Evolutionary conservation across 2,113 vertebrate species (phyloP).

Genomic region (Polypterus bichir): DNA sequence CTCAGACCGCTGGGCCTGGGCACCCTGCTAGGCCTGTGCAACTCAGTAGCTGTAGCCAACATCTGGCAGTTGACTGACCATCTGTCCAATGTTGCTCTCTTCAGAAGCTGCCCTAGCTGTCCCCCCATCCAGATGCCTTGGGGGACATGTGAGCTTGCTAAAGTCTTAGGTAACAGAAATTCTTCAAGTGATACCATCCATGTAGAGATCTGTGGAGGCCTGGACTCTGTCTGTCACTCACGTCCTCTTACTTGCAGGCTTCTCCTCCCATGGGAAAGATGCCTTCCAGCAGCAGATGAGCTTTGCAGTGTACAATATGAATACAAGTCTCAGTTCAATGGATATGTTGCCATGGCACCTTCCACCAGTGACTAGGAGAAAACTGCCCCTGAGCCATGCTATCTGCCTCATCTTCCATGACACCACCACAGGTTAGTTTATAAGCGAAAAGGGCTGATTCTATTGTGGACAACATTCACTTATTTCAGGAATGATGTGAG

Average conservation of each 20-base stretch:
- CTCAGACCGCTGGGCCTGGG: conserved; percentile 11
- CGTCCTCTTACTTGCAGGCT: conserved; percentile 10
- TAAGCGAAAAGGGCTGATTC: too few relatives aligned
- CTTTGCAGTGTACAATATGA: conserved; percentile 16
- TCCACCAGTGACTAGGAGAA: conserved; percentile 18
- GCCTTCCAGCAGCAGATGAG: conserved; percentile 17
- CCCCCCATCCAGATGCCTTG: conserved; percentile 18
- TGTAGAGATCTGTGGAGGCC: too few relatives aligned
- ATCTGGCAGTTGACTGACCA: conserved; percentile 17
- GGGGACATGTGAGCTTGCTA: conserved; percentile 18
- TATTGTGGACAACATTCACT: too few relatives aligned
- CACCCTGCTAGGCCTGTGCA: conserved; percentile 4
- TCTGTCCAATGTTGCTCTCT: conserved; percentile 21
- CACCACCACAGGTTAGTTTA: conserved; percentile 10
- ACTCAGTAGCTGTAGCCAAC: conserved; percentile 1
- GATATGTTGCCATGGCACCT: conserved; percentile 11
- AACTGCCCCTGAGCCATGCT: conserved; percentile 20
- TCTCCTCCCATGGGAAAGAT: conserved; percentile 17
- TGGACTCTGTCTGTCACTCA: too few relatives aligned
- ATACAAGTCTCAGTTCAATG: conserved; percentile 14
- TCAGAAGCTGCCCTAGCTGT: conserved; percentile 14
- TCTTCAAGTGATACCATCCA: too few relatives aligned
- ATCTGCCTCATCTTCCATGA: conserved; percentile 19
- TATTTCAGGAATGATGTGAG: too few relatives aligned
- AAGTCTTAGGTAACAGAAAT: conserved; percentile 18